A percentile compares a stretch with the other conserved stretches of the same genome.
Evolutionary conservation across 2,888 invertebrate genomes (phyloP).

Genomic region (Cactoblastis cactorum): DNA sequence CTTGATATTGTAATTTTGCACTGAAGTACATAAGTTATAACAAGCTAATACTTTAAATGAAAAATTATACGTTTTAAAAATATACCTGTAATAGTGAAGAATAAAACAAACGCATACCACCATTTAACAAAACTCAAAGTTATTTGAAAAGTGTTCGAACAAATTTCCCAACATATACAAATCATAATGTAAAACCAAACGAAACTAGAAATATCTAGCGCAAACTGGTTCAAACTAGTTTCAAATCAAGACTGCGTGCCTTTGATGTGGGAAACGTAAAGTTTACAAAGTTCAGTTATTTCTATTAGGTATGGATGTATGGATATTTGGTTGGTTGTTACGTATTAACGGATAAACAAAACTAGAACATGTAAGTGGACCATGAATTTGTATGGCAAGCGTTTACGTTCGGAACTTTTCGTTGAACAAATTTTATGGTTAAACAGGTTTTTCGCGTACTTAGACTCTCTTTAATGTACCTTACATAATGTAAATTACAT

Average conservation of each 20-base stretch:
- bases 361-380: no score
- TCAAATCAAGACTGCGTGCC: slow-evolving; percentile 7
- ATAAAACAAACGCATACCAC: not conserved
- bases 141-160: not conserved
- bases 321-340: not conserved
- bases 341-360: not conserved
- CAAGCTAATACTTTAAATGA: no score
- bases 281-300: slow-evolving; percentile 8
- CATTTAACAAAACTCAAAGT: not conserved
- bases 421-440: no score
- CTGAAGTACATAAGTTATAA: no score
- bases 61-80: no score
- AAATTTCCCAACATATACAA: not conserved
- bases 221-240: slow-evolving; percentile 18
- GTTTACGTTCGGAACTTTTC: no score
- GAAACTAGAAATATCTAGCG: slow-evolving; percentile 17
- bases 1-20: no score
- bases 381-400: no score
- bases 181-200: slow-evolving; percentile 16
- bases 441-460: no score
- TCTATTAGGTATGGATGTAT: slow-evolving; percentile 9
- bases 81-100: not conserved
- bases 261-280: slow-evolving; percentile 18
- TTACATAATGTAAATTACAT: no score
- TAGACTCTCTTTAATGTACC: no score